Conservation (phyloP, 2,113 vertebrate genomes). For the Mobula hypostoma region DNA sequence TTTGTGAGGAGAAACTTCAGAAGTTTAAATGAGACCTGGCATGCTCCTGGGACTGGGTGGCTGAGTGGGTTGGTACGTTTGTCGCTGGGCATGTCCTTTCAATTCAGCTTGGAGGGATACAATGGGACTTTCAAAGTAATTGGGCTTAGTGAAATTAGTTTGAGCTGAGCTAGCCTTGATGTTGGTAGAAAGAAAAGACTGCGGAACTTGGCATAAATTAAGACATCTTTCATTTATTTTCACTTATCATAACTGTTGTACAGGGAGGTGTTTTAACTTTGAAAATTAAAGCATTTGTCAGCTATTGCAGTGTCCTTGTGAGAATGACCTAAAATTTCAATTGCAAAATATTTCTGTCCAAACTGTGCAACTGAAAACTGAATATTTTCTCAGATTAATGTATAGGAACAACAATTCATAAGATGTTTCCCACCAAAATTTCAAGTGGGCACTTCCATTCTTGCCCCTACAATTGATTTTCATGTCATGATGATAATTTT, state of each 20-base stretch:
- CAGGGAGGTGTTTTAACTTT: not conserved
- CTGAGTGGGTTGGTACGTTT: not conserved
- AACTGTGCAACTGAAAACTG: no score
- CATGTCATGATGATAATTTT: no score
- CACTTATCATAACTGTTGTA: not conserved
- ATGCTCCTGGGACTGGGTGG: not conserved
- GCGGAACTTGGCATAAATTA: not conserved
- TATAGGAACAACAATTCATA: no score
- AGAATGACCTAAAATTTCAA: no score
- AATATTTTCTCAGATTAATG: no score
- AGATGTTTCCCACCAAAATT: no score
- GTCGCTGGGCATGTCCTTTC: not conserved
- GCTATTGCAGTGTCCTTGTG: no score
- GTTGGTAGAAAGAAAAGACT: not conserved
- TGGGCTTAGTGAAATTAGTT: not conserved
- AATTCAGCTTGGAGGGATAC: not conserved
- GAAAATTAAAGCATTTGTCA: no score
- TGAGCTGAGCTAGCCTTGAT: not conserved
- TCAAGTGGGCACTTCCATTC: no score
- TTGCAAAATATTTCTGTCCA: no score
- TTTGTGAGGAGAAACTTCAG: not conserved
- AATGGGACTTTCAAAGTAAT: not conserved
- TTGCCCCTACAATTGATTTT: no score
- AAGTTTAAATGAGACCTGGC: not conserved
- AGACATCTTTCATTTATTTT: not conserved